A percentile compares a stretch with the other conserved stretches of the same genome.
Conservation (phyloP, 2,113 vertebrate species). For the Dasyprocta punctata region DNA sequence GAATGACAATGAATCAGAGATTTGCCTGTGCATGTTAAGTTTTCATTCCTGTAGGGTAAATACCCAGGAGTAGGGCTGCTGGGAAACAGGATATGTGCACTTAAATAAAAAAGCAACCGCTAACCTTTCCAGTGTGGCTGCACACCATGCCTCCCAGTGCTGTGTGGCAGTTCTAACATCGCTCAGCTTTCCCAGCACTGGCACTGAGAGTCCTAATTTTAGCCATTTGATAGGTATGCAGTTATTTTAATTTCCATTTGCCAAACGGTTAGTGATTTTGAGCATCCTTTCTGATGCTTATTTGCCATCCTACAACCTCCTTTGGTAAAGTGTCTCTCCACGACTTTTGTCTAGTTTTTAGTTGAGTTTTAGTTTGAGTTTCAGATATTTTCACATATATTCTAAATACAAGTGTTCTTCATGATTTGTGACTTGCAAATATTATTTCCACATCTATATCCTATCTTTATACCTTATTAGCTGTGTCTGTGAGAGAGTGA, state of each 20-base stretch:
- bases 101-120: not conserved
- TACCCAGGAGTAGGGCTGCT: accelerated
- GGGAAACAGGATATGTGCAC: not conserved
- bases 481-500: not conserved
- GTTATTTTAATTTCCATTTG: not conserved
- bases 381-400: not conserved
- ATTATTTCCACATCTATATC: not conserved
- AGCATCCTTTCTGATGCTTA: not conserved
- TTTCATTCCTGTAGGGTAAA: not conserved
- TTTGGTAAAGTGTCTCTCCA: not conserved
- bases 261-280: not conserved
- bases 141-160: not conserved
- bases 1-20: not conserved
- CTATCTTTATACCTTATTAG: not conserved
- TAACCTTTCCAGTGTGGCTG: not conserved
- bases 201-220: not conserved
- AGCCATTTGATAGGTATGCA: not conserved
- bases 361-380: not conserved
- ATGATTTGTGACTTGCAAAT: not conserved
- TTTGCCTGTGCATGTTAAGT: not conserved
- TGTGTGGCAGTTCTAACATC: accelerated
- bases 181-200: not conserved
- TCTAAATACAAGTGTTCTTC: not conserved
- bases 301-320: not conserved
- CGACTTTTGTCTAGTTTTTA: not conserved